phyloP scores from a whole-genome alignment of 2,113 vertebrate species.

The Ifrita kowaldi region DNA sequence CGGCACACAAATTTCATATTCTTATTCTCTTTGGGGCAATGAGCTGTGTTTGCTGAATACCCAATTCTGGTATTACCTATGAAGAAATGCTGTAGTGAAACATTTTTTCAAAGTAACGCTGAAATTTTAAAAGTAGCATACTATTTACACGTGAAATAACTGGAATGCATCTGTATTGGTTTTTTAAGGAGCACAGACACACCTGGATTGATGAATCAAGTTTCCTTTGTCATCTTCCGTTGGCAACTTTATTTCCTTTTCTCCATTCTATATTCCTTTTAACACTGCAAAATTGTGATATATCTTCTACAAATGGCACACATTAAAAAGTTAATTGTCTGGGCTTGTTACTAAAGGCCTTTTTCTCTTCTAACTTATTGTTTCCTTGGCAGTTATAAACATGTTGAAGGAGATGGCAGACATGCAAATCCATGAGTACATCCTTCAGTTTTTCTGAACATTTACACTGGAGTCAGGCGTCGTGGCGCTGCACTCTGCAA shows the following conservation, averaged over 20 bases:
- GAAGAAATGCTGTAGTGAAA: background rate
- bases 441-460: background rate
- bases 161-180: background rate
- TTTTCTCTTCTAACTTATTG: background rate
- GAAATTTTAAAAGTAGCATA: background rate
- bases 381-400: background rate
- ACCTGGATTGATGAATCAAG: background rate
- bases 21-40: background rate
- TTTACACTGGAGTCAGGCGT: background rate
- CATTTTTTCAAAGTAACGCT: background rate
- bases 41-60: background rate
- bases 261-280: background rate
- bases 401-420: background rate
- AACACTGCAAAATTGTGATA: background rate
- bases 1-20: background rate
- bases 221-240: background rate
- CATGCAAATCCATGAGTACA: background rate
- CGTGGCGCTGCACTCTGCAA: background rate
- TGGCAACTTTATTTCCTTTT: background rate
- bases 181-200: background rate
- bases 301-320: background rate
- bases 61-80: background rate
- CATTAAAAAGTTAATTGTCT: background rate
- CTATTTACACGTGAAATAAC: background rate
- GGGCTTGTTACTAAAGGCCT: background rate